These are phyloP conservation scores for Mantis religiosa DNA, from an alignment of 2,888 invertebrate species.

Conservation along the genomic window DNA sequence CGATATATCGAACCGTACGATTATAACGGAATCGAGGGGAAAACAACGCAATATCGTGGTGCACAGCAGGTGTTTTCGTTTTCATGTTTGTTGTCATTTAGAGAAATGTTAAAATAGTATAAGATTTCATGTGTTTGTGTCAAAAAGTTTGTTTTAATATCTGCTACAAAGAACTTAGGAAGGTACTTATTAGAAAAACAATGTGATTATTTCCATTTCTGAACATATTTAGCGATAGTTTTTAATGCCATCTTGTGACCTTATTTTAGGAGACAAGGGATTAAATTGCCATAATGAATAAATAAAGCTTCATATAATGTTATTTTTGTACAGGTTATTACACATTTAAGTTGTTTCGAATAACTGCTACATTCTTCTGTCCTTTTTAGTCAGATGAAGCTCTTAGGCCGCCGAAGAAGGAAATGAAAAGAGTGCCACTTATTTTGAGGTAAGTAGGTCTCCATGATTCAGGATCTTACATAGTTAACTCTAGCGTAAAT, in stretches of 20 bases:
- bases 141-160: slow-evolving; percentile 4
- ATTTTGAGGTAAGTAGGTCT: slow-evolving; percentile 34
- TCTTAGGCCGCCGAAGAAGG: slow-evolving; percentile 15
- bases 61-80: slow-evolving; percentile 34
- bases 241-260: slow-evolving; percentile 34
- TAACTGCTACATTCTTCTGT: not conserved
- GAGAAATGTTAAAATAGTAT: slow-evolving; percentile 18
- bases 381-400: slow-evolving; percentile 25
- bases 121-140: slow-evolving; percentile 20
- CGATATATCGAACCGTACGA: not conserved
- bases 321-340: not conserved
- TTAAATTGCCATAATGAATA: slow-evolving; percentile 21
- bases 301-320: not conserved
- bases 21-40: slow-evolving; percentile 11
- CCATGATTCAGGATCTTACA: slow-evolving; percentile 51
- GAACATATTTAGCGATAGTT: slow-evolving; percentile 14
- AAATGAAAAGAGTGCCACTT: slow-evolving; percentile 29
- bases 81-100: slow-evolving; percentile 33
- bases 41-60: slow-evolving; percentile 32
- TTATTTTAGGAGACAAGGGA: slow-evolving; percentile 31
- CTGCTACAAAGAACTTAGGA: not conserved
- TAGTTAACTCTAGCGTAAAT: not conserved
- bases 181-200: not conserved
- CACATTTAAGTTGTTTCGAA: not conserved
- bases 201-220: not conserved